Base-by-base conservation (phyloP, 2,113 vertebrate genomes). In the Microtus montanus region DNA sequence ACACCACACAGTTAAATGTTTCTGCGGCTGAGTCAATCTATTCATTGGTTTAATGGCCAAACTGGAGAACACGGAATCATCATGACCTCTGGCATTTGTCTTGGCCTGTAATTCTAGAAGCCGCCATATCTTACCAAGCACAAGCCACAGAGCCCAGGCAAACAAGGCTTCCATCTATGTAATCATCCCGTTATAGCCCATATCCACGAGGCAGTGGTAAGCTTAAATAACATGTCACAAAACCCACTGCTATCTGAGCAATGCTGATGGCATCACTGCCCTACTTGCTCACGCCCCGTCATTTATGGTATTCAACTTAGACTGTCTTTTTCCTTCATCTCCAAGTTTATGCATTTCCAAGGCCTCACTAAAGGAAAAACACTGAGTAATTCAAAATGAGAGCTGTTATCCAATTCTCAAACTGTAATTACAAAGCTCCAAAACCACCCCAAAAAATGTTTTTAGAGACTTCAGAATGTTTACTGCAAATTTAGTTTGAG, bases 211-310 rank as follows among this genome's bases (percentile, higher is more conserved):
- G 77, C 96, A 84, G 96, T 92, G 92, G 97, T 92, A 96, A 98
- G 97, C 94, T 84, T 93, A 95, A 98, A 98, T 97, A 96, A 87
- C 95, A 98, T 96, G 96, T 95, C 98, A 97, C 96, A 97, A 96
- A 97, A 97, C 84, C 97, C 97, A 96, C 94, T 86, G 95, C 92
- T 97, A 95, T 98, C 97, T 98, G 98, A 98, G 98, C 97, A 98
- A 98, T 89, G 90, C 97, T 90, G 68, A 96, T 96, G 98, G 97
- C 97, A 95, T 97, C 95, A 78, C 90, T 96, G 30, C 47, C 87
- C 92, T 88, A 35, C 85, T 92, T 90, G 96, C 82, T 95, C 2
- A 8, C 5, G 89, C 79, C 73, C 96, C 70, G 96, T 96, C 97
- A 96, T 97, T 97, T 97, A 92, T 70, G 95, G 98, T 98, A 98